Conservation (phyloP, 2,797 vertebrate species). For the Acomys russatus region DNA sequence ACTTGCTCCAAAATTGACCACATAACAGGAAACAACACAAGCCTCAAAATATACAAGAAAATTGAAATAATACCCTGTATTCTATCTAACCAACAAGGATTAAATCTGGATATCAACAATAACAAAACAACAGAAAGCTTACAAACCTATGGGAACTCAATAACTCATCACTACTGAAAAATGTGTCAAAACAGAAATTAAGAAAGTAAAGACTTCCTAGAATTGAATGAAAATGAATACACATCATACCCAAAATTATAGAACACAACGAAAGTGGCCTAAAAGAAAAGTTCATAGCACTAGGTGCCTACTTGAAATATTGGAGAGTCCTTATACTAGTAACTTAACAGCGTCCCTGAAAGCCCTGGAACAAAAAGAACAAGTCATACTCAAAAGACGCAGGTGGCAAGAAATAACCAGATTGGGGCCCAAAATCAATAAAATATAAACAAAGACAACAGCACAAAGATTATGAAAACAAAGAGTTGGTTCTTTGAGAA, state of each 20-base stretch:
- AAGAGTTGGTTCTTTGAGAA: background rate
- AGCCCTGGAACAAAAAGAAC: background rate
- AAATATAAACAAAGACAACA: background rate
- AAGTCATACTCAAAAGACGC: background rate
- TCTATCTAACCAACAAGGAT: background rate
- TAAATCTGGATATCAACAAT: background rate
- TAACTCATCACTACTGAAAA: background rate
- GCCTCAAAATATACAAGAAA: background rate
- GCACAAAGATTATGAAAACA: background rate
- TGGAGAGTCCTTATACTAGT: background rate
- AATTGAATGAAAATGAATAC: background rate
- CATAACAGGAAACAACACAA: background rate
- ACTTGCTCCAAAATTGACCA: background rate
- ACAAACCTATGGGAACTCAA: background rate
- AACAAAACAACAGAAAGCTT: background rate
- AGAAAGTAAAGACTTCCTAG: background rate
- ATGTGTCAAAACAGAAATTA: background rate
- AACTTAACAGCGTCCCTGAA: background rate
- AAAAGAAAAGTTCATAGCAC: background rate
- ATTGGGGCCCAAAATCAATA: background rate
- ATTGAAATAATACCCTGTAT: background rate
- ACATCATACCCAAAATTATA: background rate
- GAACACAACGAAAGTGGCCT: background rate
- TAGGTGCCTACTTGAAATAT: background rate
- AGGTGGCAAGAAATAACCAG: background rate